A percentile compares a stretch with the other conserved stretches of the same genome.
Conservation (phyloP, 2,888 invertebrate species). For the Myopa tessellatipennis region DNA sequence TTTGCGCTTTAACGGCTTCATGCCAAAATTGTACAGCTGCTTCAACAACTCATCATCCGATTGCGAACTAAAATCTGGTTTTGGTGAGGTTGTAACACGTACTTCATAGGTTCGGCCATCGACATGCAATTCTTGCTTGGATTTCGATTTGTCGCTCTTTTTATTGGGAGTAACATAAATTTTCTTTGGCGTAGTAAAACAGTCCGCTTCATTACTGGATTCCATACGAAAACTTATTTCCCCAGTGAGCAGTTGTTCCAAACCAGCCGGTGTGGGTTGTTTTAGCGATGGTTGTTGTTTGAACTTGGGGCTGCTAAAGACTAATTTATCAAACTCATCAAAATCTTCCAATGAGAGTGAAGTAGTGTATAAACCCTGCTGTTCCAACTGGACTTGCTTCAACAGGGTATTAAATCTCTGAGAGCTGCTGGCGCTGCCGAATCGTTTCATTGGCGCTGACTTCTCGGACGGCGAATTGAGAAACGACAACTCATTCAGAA, state of each 20-base stretch:
- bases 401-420: constrained; percentile 56
- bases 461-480: constrained; percentile 52
- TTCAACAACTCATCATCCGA: constrained; percentile 71
- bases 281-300: constrained; percentile 2
- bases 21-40: constrained; percentile 74
- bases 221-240: constrained; percentile 51
- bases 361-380: not conserved
- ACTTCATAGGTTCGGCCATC: constrained; percentile 61
- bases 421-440: constrained; percentile 47
- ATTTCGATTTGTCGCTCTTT: not conserved
- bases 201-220: not conserved
- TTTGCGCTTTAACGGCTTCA: constrained; percentile 76
- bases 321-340: constrained; percentile 63
- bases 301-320: constrained; percentile 47
- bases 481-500: constrained; percentile 59
- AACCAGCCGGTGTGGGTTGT: constrained; percentile 53
- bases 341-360: constrained; percentile 48
- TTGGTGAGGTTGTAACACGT: constrained; percentile 72
- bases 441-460: constrained; percentile 50
- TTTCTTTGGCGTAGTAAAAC: constrained; percentile 3
- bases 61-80: constrained; percentile 72
- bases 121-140: constrained; percentile 52
- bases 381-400: constrained; percentile 29
- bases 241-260: constrained; percentile 58
- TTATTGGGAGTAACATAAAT: not conserved